These are phyloP conservation scores for Melieria crassipennis DNA, from an alignment of 2,888 invertebrate genomes.

Conservation along the genomic window DNA sequence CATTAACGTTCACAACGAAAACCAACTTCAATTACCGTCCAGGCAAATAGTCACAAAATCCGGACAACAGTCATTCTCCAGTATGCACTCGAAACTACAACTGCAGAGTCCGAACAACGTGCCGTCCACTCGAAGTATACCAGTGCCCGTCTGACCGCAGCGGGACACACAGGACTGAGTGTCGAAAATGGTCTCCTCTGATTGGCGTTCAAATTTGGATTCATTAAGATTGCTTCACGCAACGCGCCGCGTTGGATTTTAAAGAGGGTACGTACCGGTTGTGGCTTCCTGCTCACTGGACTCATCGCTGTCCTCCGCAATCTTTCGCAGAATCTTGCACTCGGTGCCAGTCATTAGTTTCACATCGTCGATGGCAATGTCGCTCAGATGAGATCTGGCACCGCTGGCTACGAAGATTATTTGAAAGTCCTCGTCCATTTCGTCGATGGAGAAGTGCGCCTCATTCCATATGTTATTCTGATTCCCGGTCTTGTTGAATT, in stretches of 20 bases:
- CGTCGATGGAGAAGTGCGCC: slow-evolving; percentile 66
- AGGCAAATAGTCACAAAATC: slow-evolving; percentile 73
- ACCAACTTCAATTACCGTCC: slow-evolving; percentile 48
- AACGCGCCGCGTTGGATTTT: not conserved
- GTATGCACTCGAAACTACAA: slow-evolving; percentile 70
- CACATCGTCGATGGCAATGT: slow-evolving; percentile 85
- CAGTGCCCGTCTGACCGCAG: slow-evolving; percentile 59
- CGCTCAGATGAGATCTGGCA: slow-evolving; percentile 75
- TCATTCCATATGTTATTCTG: slow-evolving; percentile 77
- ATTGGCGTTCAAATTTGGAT: not conserved
- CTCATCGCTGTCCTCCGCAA: slow-evolving; percentile 35
- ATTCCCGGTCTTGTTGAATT: slow-evolving; percentile 74
- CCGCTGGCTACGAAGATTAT: slow-evolving; percentile 80
- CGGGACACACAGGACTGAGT: slow-evolving; percentile 69
- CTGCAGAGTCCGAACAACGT: slow-evolving; percentile 67
- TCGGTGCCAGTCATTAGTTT: slow-evolving; percentile 68
- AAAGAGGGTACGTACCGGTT: slow-evolving; percentile 33
- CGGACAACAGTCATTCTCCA: slow-evolving; percentile 72
- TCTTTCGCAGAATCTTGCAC: slow-evolving; percentile 44
- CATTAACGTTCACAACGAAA: not conserved
- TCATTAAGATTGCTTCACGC: not conserved
- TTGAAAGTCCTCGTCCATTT: slow-evolving; percentile 69
- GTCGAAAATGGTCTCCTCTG: slow-evolving; percentile 52
- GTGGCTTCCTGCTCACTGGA: slow-evolving; percentile 35
- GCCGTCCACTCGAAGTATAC: slow-evolving; percentile 36